These are phyloP conservation scores for Odontamblyopus rebecca DNA, from an alignment of 2,797 vertebrate genomes.

Conservation along the genomic window DNA sequence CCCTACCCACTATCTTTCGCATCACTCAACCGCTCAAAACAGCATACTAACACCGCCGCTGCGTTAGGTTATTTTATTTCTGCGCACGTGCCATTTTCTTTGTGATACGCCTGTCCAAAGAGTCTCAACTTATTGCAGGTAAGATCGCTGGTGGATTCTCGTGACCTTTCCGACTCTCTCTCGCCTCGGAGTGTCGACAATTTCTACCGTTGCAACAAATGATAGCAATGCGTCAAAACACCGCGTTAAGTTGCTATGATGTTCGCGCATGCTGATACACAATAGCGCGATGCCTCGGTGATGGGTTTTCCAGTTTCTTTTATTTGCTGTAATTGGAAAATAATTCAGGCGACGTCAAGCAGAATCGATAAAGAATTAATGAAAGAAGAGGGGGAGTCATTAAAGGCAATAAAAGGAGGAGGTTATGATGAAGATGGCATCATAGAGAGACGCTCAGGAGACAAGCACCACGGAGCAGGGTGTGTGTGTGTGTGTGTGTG, in stretches of 20 bases:
- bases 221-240: conserved; percentile 8
- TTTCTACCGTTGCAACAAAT: conserved; percentile 23
- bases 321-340: conserved; percentile 83
- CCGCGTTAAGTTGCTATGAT: conserved; percentile 15
- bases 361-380: conserved; percentile 86
- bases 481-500: conserved; percentile 23
- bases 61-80: conserved; percentile 49
- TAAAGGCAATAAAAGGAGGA: conserved; percentile 81
- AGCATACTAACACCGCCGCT: conserved; percentile 18
- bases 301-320: conserved; percentile 68
- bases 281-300: conserved; percentile 50
- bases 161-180: conserved; percentile 75
- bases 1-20: conserved; percentile 31
- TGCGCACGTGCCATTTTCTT: conserved; percentile 51
- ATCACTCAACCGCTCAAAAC: conserved; percentile 46
- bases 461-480: conserved; percentile 46
- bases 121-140: conserved; percentile 73
- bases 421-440: conserved; percentile 81
- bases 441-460: conserved; percentile 72
- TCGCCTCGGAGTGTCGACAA: conserved; percentile 26
- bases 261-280: conserved; percentile 14
- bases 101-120: conserved; percentile 69
- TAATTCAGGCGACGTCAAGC: conserved; percentile 79
- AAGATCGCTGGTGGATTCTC: conserved; percentile 73
- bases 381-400: conserved; percentile 81